A percentile compares a stretch with the other conserved stretches of the same genome.
Evolutionary conservation across 2,113 vertebrate genomes (phyloP).

Genomic region (Accipiter virgatus): DNA sequence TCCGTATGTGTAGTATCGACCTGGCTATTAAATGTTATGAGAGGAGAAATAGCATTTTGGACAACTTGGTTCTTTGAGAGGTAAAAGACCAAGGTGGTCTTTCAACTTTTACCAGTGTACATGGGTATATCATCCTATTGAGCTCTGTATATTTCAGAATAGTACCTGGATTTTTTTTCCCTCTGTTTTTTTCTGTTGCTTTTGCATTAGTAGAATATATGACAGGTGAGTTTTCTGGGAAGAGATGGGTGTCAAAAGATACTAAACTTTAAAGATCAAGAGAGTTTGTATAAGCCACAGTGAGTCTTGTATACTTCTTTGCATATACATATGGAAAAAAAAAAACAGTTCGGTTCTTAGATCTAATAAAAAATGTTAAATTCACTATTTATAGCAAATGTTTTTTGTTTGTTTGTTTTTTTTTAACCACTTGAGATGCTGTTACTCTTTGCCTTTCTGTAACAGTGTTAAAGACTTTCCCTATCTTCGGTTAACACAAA

Average conservation of each 20-base stretch:
- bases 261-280: neutral
- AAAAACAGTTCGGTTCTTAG: neutral
- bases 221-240: neutral
- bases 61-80: neutral
- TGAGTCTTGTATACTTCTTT: neutral
- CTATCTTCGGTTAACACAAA: neutral
- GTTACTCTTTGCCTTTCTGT: neutral
- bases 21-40: neutral
- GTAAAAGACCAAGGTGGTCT: neutral
- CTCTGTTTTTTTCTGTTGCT: neutral
- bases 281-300: neutral
- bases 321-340: neutral
- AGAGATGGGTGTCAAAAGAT: neutral
- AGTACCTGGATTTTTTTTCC: neutral
- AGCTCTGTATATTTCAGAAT: neutral
- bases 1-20: accelerated
- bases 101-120: neutral
- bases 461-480: neutral
- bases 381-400: neutral
- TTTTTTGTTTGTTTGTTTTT: neutral
- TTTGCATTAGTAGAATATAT: neutral
- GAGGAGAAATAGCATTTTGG: neutral
- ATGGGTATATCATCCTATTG: neutral
- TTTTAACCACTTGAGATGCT: neutral
- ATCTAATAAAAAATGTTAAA: neutral